Base-by-base conservation (phyloP, 2,113 vertebrate species). In the Cacatua alba region DNA sequence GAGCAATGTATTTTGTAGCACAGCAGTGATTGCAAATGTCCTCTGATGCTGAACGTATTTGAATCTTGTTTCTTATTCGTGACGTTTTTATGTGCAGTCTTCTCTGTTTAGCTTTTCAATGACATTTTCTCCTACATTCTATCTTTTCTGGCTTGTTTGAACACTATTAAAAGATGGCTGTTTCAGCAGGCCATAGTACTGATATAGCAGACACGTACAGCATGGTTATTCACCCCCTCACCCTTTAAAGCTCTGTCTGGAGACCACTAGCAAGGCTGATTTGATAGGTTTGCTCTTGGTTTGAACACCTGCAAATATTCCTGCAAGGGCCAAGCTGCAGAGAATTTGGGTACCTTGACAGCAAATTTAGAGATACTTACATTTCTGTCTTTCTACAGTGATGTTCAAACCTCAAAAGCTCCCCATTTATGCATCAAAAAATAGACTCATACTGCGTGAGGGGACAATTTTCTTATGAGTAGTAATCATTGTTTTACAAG, bases 171-270 rank as follows among this genome's bases (percentile, higher is more conserved):
- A 62, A 41, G 41, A 11, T 0, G 1, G 3, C 7, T 57, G 0
- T 69, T 93, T 41, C n/a, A 85, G 43, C 39, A 51, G 60, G 14
- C 25, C 33, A 3, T 17, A 24, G 21, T 25, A 14, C 0, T 41
- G 60, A 31, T 0, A 0, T 37, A 46, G 55, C 33, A 62, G 60
- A 17, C 0, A 1, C 13, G 24, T 59, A 20, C 11, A 68, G 11
- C 6, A 4, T 2, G 10, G 31, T 33, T 82, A 53, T 59, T 62
- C 18, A 28, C 14, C 15, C 1, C 9, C 67, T 72, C 71, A 49
- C 10, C 11, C 64, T 64, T 33, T 88, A 69, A n/a, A 76, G 24
- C 39, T 84, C 78, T 82, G 46, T 17, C 62, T 37, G 37, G 37
- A 37, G 37, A 70, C 26, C 52, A 60, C 70, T 69, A 52, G 10